Evolutionary conservation across 2,113 vertebrate genomes (phyloP).

Genomic region (Taxidea taxus): DNA sequence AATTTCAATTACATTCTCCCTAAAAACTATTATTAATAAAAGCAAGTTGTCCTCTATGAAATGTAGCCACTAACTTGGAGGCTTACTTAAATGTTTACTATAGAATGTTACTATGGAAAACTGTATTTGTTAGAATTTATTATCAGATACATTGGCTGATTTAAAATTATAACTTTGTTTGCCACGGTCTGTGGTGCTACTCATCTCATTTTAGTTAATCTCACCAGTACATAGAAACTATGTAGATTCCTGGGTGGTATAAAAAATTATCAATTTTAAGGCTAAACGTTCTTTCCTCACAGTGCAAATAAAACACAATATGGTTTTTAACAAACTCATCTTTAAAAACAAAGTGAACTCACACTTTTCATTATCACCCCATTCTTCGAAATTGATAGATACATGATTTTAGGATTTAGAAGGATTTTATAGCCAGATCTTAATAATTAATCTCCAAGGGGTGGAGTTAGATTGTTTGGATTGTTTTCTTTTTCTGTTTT

Average conservation of each 20-base stretch:
- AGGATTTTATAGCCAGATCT: neutral
- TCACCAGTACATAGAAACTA: neutral
- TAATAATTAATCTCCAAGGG: neutral
- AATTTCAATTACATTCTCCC: neutral
- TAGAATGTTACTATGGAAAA: neutral
- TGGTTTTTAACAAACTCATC: neutral
- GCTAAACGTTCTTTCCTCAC: neutral
- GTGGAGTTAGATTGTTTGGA: neutral
- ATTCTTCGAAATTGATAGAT: neutral
- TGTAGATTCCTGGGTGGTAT: neutral
- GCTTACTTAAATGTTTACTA: neutral
- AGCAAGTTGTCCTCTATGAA: neutral
- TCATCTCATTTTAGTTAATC: neutral
- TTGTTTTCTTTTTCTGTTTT: neutral
- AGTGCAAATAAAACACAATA: neutral
- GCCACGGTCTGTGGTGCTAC: neutral
- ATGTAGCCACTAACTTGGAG: neutral
- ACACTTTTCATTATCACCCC: neutral
- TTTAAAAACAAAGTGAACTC: neutral
- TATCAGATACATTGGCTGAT: neutral
- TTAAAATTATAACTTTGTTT: neutral
- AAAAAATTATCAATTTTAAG: neutral
- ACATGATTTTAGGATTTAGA: no score
- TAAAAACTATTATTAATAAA: neutral
- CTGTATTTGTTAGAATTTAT: neutral